A percentile compares a stretch with the other conserved stretches of the same genome.
Conservation (phyloP, 2,797 vertebrate species). For the Petrocephalus schoutedeni region DNA sequence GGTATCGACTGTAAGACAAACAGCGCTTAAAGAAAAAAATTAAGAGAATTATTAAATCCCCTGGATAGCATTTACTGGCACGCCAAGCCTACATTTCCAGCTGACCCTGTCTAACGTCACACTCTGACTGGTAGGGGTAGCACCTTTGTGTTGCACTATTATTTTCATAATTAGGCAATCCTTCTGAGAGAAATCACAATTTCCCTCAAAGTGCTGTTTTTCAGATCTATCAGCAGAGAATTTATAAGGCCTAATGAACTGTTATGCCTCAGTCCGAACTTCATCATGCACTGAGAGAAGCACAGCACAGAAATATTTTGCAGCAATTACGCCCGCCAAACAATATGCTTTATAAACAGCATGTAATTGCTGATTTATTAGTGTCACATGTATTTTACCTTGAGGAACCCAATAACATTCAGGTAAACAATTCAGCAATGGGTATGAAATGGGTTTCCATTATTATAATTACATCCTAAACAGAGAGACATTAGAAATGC, state of each 20-base stretch:
- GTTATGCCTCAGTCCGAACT: constrained; percentile 51
- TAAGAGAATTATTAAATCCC: background rate
- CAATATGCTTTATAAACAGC: constrained; percentile 63
- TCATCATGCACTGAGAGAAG: constrained; percentile 54
- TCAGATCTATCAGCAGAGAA: constrained; percentile 44
- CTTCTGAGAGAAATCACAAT: constrained; percentile 3
- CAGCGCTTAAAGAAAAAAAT: background rate
- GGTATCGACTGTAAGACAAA: background rate
- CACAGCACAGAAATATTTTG: constrained; percentile 60
- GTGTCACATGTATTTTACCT: constrained; percentile 74
- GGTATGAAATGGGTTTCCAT: constrained; percentile 48
- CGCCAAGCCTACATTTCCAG: background rate
- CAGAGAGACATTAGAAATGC: background rate
- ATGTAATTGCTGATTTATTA: constrained; percentile 69
- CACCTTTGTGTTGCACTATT: background rate
- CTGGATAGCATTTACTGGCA: background rate
- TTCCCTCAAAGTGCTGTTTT: background rate
- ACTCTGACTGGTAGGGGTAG: background rate
- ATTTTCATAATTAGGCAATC: background rate
- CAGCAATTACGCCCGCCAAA: constrained; percentile 59
- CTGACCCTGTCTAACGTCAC: background rate
- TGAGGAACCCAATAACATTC: constrained; percentile 51
- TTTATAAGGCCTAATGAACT: constrained; percentile 48
- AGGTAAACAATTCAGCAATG: constrained; percentile 43
- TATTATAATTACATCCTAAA: constrained; percentile 41